Conservation (phyloP, 2,888 invertebrate genomes). For the Noctua pronuba region DNA sequence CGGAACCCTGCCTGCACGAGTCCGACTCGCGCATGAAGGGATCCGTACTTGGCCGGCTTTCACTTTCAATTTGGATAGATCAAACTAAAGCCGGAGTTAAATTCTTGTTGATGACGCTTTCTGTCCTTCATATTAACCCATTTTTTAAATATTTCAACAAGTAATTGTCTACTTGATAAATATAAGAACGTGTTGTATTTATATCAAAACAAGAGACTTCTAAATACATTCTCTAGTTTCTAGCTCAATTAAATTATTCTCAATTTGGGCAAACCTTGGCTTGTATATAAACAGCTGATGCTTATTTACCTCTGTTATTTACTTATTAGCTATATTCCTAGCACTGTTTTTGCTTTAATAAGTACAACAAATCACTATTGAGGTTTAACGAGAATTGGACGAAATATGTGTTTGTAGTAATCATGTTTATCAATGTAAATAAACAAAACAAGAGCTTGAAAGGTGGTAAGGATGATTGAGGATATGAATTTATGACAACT, state of each 20-base stretch:
- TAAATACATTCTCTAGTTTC: not conserved
- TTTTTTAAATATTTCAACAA: not conserved
- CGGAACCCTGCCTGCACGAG: too few relatives aligned
- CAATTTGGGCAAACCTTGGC: constrained; percentile 16
- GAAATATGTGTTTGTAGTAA: too few relatives aligned
- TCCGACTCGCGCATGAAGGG: too few relatives aligned
- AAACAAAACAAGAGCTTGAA: not conserved
- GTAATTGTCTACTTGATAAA: not conserved
- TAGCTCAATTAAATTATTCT: constrained; percentile 42
- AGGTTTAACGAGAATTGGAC: constrained; percentile 19
- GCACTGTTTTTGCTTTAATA: constrained; percentile 50
- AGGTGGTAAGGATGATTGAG: too few relatives aligned
- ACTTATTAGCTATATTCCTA: not conserved
- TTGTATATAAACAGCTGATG: constrained; percentile 30
- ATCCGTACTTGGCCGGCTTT: too few relatives aligned
- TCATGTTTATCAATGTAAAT: too few relatives aligned
- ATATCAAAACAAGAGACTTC: not conserved
- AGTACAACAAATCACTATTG: constrained; percentile 16
- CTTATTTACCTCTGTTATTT: constrained; percentile 23
- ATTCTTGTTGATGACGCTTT: not conserved
- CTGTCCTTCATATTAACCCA: not conserved
- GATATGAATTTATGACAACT: too few relatives aligned
- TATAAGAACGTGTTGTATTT: not conserved
- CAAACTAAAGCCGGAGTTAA: not conserved
- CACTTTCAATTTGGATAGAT: not conserved